A percentile compares a stretch with the other conserved stretches of the same genome.
phyloP scores from a whole-genome alignment of 2,113 vertebrate genomes.

The mouse (Mus musculus) region DNA sequence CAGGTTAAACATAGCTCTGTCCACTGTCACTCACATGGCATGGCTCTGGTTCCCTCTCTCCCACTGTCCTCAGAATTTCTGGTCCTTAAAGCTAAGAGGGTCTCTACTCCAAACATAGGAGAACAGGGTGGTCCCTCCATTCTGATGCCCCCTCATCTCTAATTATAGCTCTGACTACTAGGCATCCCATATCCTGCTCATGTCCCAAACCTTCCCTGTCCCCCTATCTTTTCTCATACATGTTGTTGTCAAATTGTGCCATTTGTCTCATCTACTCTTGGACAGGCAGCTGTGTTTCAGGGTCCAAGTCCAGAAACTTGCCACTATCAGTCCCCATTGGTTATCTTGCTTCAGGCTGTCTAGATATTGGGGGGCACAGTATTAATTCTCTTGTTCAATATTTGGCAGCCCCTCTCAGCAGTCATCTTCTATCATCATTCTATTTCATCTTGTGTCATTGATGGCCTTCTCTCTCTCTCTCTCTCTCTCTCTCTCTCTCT shows the following conservation, averaged over 20 bases:
- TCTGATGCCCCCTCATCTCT: rapidly evolving
- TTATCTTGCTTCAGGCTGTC: background rate
- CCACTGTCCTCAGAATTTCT: background rate
- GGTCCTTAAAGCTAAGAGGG: background rate
- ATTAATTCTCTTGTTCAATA: background rate
- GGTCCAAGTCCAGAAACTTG: background rate
- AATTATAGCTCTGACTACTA: background rate
- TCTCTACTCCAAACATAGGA: rapidly evolving
- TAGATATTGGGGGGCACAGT: background rate
- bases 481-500: too few species aligned
- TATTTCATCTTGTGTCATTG: too few species aligned
- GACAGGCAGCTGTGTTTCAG: background rate
- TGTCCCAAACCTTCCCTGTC: rapidly evolving
- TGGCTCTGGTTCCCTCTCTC: background rate
- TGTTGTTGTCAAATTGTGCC: background rate
- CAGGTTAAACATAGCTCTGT: constrained; percentile 1
- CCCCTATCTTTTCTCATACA: background rate
- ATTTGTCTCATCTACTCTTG: background rate
- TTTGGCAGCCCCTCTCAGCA: background rate
- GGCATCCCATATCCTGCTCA: background rate
- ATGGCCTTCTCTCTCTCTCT: too few species aligned
- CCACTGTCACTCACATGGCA: background rate
- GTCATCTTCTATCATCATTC: rapidly evolving
- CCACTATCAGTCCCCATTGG: background rate
- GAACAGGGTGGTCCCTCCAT: background rate